Percentiles rank a stretch among this genome's conserved stretches.
phyloP scores from a whole-genome alignment of 2,888 invertebrate genomes.

The Nesidiocoris tenuis region DNA sequence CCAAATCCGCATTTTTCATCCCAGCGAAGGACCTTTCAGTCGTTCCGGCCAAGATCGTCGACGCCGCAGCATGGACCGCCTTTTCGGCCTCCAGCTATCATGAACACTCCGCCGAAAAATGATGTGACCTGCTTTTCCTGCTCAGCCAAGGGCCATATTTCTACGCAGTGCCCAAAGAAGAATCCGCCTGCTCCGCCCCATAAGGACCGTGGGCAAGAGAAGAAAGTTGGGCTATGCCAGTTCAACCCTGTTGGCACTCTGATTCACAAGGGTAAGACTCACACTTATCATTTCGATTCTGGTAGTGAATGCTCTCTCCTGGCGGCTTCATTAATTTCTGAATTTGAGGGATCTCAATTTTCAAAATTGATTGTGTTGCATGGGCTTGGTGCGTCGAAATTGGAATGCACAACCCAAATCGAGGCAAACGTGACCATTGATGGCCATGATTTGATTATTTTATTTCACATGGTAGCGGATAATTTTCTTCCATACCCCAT shows the following conservation, averaged over 20 bases:
- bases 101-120: not conserved
- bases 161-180: slow-evolving; percentile 1
- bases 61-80: not conserved
- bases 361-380: not conserved
- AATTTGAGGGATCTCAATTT: not conserved
- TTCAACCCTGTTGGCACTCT: slow-evolving; percentile 13
- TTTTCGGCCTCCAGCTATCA: not conserved
- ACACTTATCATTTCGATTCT: slow-evolving; percentile 8
- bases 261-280: slow-evolving; percentile 4
- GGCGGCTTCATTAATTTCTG: not conserved
- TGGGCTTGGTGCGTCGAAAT: slow-evolving; percentile 1
- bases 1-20: not conserved
- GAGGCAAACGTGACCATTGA: not conserved
- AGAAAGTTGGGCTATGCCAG: slow-evolving; percentile 9
- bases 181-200: not conserved
- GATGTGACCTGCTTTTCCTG: slow-evolving; percentile 8
- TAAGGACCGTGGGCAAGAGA: not conserved
- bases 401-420: not conserved
- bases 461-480: slow-evolving; percentile 16
- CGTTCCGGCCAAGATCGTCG: not conserved
- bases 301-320: slow-evolving; percentile 18
- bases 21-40: not conserved
- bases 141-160: not conserved
- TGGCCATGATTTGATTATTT: not conserved
- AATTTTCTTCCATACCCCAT: slow-evolving; percentile 3